Evolutionary conservation across 2,797 vertebrate genomes (phyloP).

Genomic region (Odontamblyopus lacepedii): DNA sequence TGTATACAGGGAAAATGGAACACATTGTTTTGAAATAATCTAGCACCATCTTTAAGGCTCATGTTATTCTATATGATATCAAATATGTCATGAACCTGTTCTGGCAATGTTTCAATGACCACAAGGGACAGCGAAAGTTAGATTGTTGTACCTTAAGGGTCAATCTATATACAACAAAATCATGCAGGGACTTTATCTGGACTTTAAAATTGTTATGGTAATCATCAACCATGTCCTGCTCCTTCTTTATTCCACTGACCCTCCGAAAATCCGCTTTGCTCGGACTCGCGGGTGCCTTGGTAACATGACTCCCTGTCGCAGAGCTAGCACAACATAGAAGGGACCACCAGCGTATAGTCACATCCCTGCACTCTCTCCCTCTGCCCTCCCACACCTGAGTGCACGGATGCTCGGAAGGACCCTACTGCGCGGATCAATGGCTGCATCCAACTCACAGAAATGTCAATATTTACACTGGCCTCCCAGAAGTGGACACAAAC

Average conservation of each 20-base stretch:
- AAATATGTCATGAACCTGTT: not conserved
- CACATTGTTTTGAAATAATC: constrained; percentile 30
- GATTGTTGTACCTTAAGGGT: not conserved
- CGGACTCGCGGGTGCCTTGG: constrained; percentile 35
- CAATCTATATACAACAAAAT: constrained; percentile 4
- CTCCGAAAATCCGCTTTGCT: constrained; percentile 49
- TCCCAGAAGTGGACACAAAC: constrained; percentile 72
- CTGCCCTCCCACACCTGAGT: constrained; percentile 71
- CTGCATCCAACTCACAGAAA: constrained; percentile 67
- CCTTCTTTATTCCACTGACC: constrained; percentile 58
- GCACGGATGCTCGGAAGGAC: constrained; percentile 77
- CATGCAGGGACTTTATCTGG: constrained; percentile 43
- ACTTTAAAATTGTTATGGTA: constrained; percentile 42
- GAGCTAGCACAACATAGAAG: constrained; percentile 38
- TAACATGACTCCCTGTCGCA: constrained; percentile 67
- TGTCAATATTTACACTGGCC: constrained; percentile 79
- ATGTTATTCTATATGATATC: not conserved
- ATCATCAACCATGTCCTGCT: constrained; percentile 45
- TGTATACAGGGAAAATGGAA: constrained; percentile 52
- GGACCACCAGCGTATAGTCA: constrained; percentile 60
- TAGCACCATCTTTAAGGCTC: not conserved
- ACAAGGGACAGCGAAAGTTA: not conserved
- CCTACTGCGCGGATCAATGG: constrained; percentile 66
- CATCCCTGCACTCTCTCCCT: constrained; percentile 46
- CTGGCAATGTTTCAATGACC: not conserved